These are phyloP conservation scores for Leptinotarsa lineolata DNA, from an alignment of 1,140 invertebrate genomes.

Conservation along the genomic window DNA sequence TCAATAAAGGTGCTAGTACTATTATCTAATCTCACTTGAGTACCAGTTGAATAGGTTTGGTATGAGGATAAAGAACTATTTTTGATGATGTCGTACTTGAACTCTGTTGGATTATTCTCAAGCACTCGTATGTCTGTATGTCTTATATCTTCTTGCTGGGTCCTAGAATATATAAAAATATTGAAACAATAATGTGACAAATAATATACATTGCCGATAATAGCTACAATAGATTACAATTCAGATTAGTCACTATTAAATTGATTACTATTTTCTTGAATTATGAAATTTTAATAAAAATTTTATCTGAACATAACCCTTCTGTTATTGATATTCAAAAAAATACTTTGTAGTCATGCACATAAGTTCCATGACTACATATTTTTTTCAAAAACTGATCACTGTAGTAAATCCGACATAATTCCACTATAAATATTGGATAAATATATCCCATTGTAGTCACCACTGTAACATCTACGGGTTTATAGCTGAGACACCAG, in stretches of 20 bases:
- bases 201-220: no score
- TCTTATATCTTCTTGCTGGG: slow-evolving; percentile 5
- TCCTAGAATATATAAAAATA: not conserved
- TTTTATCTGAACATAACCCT: not conserved
- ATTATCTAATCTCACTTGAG: no score
- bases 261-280: not conserved
- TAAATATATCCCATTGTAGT: no score
- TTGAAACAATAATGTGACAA: not conserved
- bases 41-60: slow-evolving; percentile 51
- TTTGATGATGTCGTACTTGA: not conserved
- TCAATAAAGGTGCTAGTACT: slow-evolving; percentile 29
- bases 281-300: not conserved
- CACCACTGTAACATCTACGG: no score
- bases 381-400: no score
- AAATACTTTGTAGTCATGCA: no score
- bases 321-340: no score
- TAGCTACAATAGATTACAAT: not conserved
- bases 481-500: no score
- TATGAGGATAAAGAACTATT: not conserved
- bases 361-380: no score
- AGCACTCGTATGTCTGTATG: not conserved
- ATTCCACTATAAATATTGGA: no score
- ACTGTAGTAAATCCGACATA: no score
- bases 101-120: not conserved
- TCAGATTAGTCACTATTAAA: not conserved